A percentile compares a stretch with the other conserved stretches of the same genome.
Evolutionary conservation across 2,797 vertebrate species (phyloP).

Genomic region (Fistularia commersonii): DNA sequence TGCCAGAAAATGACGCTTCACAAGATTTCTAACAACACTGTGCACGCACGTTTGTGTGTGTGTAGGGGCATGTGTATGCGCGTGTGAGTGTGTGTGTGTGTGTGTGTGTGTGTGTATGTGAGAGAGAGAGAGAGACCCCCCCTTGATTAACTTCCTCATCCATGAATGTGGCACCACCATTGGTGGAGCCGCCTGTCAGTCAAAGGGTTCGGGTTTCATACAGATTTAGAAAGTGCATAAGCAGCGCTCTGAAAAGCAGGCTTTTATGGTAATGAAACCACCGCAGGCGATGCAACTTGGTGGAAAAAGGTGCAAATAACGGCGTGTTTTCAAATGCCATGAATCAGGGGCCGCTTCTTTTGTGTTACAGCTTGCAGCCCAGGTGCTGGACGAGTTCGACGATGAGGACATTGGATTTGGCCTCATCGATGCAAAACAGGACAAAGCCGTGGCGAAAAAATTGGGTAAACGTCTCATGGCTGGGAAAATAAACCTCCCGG

Average conservation of each 20-base stretch:
- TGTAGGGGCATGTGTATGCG: no score
- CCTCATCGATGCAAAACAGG: slow-evolving; percentile 84
- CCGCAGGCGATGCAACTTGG: slow-evolving; percentile 23
- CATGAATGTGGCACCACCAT: slow-evolving; percentile 35
- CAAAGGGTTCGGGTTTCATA: slow-evolving; percentile 73
- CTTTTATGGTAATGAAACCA: slow-evolving; percentile 75
- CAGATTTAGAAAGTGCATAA: slow-evolving; percentile 78
- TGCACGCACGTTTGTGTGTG: no score
- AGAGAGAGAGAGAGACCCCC: slow-evolving; percentile 19
- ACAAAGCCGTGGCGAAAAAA: slow-evolving; percentile 85
- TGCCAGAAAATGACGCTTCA: no score
- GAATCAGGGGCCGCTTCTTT: slow-evolving; percentile 4
- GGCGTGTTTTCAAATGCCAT: not conserved
- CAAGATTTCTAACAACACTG: no score
- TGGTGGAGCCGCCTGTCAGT: slow-evolving; percentile 66
- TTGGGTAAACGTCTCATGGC: slow-evolving; percentile 72
- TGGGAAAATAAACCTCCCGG: no score
- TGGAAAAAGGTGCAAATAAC: slow-evolving; percentile 24
- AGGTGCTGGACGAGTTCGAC: slow-evolving; percentile 88
- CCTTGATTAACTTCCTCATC: slow-evolving; percentile 42
- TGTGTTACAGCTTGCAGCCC: slow-evolving; percentile 83
- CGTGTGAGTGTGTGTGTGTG: slow-evolving; percentile 7
- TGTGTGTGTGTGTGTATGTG: slow-evolving; percentile 14
- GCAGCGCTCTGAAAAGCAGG: slow-evolving; percentile 63
- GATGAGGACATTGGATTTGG: slow-evolving; percentile 87